phyloP scores from a whole-genome alignment of 1,140 invertebrate species.

The Polyergus mexicanus region DNA sequence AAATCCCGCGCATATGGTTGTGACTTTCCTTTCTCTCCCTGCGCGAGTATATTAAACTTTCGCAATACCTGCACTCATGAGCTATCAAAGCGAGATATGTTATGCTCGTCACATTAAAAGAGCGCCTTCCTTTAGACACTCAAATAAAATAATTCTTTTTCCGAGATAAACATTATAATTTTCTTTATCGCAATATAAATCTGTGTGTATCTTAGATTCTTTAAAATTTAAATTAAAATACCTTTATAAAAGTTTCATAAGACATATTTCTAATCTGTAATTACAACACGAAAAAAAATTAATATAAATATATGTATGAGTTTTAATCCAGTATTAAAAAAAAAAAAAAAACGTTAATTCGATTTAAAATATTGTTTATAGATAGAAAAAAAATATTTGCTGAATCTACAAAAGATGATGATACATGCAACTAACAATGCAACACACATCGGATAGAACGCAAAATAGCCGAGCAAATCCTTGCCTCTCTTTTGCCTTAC shows the following conservation, averaged over 20 bases:
- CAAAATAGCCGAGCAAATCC: slow-evolving; percentile 1
- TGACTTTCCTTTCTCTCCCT: slow-evolving; percentile 12
- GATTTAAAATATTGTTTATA: background rate
- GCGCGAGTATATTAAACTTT: slow-evolving; percentile 9
- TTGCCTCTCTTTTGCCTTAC: background rate
- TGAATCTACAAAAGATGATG: background rate
- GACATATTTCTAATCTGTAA: background rate
- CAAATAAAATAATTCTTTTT: background rate
- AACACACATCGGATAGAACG: background rate
- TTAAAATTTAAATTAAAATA: background rate
- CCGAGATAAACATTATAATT: background rate
- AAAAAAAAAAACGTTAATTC: background rate
- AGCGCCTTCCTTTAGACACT: background rate
- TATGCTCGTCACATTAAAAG: background rate
- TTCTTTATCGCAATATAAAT: background rate
- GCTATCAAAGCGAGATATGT: background rate
- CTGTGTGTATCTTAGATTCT: background rate
- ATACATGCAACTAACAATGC: background rate
- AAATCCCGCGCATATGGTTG: slow-evolving; percentile 42
- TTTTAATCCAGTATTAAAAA: background rate
- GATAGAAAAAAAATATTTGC: too few relatives aligned
- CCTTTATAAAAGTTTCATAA: background rate
- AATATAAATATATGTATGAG: background rate
- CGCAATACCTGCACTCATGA: background rate
- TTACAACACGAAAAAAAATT: background rate